Base-by-base conservation (phyloP, 2,113 vertebrate genomes). In the Bujurquina vittata region DNA sequence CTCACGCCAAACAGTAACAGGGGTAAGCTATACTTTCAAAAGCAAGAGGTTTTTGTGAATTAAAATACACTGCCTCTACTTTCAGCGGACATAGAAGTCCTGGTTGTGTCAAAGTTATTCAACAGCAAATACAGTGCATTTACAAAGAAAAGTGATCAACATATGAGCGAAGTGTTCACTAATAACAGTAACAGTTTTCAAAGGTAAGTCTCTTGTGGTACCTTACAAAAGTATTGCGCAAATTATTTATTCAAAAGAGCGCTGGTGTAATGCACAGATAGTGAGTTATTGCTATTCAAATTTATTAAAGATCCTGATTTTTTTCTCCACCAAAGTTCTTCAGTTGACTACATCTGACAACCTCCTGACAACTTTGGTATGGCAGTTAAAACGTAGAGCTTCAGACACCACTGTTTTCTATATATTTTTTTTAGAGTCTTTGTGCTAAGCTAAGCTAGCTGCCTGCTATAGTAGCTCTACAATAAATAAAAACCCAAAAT, bases 121-220 rank as follows among this genome's bases (percentile, higher is more conserved):
- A 72, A 26, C 20, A 0, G 23, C 65, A 31, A 52, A n/a, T n/a
- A n/a, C n/a, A 72, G 1, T 31, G 4, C 2, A 72, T 52, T 52
- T 12, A 0, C 43, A 26, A 72, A 72, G 26, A 72, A 72, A 31
- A 0, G 0, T 4, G 29, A 29, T 72, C 20, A 0, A 52, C 0
- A 20, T 26, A 72, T 31, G 23, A 72, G 14, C 12, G 17, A 29
- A 20, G 31, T 72, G 5, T 5, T 72, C 49, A 72, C 65, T 72
- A 52, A 10, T 52, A 52, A 15, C 0, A 46, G 1, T 46, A 65
- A 65, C 62, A 43, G n/a, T 23, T 31, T 52, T 46, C 10, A 46
- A 12, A 1, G 11, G 43, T 46, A 11, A 11, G 29, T 17, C 63
- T n/a, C 43, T 52, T 0, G 29, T 72, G 10, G 3, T 31, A 52